phyloP scores from a whole-genome alignment of 2,888 invertebrate genomes.

The Muscina levida region DNA sequence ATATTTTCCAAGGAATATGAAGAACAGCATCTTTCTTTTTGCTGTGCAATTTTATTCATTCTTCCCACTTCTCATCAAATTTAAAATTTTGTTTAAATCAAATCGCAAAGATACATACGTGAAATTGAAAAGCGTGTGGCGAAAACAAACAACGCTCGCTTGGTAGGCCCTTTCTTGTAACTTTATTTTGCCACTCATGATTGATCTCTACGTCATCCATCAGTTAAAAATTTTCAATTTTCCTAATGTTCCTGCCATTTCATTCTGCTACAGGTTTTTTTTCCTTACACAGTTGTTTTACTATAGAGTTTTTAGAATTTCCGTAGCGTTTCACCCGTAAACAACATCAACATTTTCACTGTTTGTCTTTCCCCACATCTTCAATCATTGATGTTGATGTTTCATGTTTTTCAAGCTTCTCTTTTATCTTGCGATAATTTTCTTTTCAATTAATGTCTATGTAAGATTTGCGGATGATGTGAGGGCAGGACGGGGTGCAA shows the following conservation, averaged over 20 bases:
- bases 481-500: not conserved
- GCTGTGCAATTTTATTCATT: too few species aligned
- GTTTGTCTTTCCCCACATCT: conserved; percentile 8
- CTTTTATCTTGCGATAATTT: conserved; percentile 6
- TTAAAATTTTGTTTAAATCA: too few species aligned
- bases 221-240: conserved; percentile 31
- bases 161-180: conserved; percentile 10
- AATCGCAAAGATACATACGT: too few species aligned
- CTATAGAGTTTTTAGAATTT: not conserved
- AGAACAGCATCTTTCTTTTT: too few species aligned
- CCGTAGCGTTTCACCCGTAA: too few species aligned
- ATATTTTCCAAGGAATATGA: too few species aligned
- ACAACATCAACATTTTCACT: too few species aligned
- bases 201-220: conserved; percentile 49
- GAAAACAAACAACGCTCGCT: too few species aligned
- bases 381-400: not conserved
- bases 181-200: conserved; percentile 20
- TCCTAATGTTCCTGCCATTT: conserved; percentile 5
- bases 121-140: too few species aligned
- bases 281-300: not conserved
- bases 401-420: not conserved
- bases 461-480: conserved; percentile 38
- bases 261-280: not conserved
- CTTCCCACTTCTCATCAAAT: too few species aligned
- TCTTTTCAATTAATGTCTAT: conserved; percentile 55